Conservation (phyloP, 2,888 invertebrate genomes). For the Rhagonycha lutea region DNA sequence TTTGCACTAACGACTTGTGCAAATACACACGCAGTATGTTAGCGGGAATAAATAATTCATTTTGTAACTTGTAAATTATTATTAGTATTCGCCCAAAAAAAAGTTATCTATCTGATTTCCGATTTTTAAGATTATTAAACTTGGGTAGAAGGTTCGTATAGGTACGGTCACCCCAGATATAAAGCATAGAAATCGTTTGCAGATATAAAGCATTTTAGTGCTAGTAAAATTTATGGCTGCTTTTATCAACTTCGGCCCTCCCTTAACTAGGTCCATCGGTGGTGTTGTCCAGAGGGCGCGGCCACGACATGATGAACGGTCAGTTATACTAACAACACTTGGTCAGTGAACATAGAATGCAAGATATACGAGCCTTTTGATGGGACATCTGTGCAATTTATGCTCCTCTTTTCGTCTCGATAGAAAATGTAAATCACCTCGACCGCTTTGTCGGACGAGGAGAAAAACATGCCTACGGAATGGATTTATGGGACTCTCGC, state of each 20-base stretch:
- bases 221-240: constrained; percentile 49
- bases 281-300: constrained; percentile 38
- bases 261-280: constrained; percentile 51
- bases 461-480: constrained; percentile 31
- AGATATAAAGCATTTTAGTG: constrained; percentile 50
- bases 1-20: background rate
- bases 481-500: constrained; percentile 44
- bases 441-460: constrained; percentile 30
- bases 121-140: background rate
- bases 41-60: background rate
- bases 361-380: constrained; percentile 51
- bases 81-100: background rate
- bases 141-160: constrained; percentile 31
- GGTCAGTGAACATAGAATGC: constrained; percentile 42
- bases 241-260: constrained; percentile 51
- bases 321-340: constrained; percentile 45
- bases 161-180: constrained; percentile 38
- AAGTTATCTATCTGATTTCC: background rate
- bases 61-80: background rate
- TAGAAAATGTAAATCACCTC: constrained; percentile 53
- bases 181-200: constrained; percentile 48
- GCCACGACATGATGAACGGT: constrained; percentile 47
- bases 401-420: constrained; percentile 51
- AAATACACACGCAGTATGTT: background rate
- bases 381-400: constrained; percentile 54